Evolutionary conservation across 2,888 invertebrate genomes (phyloP).

Genomic region (Byasa hedistus): DNA sequence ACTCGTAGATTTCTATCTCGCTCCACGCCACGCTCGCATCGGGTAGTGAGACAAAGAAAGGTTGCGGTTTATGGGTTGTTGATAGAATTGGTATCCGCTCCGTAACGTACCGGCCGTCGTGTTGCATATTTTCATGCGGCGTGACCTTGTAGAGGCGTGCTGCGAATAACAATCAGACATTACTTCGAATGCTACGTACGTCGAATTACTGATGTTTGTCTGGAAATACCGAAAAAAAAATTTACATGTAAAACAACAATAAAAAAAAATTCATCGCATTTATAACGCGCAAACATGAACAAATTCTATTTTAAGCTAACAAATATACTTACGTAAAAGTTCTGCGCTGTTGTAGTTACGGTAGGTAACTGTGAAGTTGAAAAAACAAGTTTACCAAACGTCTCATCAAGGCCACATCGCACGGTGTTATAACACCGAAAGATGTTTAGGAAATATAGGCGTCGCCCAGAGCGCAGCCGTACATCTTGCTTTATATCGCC

Average conservation of each 20-base stretch:
- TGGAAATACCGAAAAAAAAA: slow-evolving; percentile 13
- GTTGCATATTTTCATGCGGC: slow-evolving; percentile 74
- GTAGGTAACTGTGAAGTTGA: neutral
- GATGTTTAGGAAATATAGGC: slow-evolving; percentile 80
- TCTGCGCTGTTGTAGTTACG: neutral
- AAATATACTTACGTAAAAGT: neutral
- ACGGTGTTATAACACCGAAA: slow-evolving; percentile 69
- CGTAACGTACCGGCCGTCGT: slow-evolving; percentile 74
- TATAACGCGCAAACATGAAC: neutral
- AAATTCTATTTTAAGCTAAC: neutral
- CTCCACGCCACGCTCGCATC: slow-evolving; percentile 64
- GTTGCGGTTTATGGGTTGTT: slow-evolving; percentile 80
- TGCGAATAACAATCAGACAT: slow-evolving; percentile 23
- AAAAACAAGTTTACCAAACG: slow-evolving; percentile 42
- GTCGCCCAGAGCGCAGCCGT: slow-evolving; percentile 78
- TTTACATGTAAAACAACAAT: neutral
- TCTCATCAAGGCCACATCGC: slow-evolving; percentile 65
- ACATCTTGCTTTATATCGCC: slow-evolving; percentile 75
- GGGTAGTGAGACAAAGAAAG: slow-evolving; percentile 79
- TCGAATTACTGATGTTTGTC: slow-evolving; percentile 15
- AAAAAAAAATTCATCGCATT: neutral
- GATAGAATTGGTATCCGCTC: slow-evolving; percentile 80
- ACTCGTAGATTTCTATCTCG: slow-evolving; percentile 79
- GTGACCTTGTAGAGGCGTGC: slow-evolving; percentile 61
- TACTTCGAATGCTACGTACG: slow-evolving; percentile 21